Evolutionary conservation across 2,113 vertebrate species (phyloP), one percentile per base, ranked within the genome.

Genomic region (Otocyon megalotis): DNA sequence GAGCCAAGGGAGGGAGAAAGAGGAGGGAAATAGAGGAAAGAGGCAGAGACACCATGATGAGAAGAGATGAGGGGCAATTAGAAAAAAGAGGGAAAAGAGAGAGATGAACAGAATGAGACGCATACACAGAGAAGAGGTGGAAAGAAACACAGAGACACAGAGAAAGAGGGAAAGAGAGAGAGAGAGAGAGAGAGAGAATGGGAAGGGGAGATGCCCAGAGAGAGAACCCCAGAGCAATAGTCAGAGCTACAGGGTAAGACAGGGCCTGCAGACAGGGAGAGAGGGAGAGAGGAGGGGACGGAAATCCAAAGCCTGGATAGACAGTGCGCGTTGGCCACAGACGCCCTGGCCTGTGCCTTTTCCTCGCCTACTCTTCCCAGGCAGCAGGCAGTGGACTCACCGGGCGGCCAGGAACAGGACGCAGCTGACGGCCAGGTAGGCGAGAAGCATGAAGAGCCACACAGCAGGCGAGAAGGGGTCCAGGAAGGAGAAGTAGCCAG

Each of bases 371-470:
- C 56, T 53, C 54, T 48, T n/a, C 76, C 76, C 1, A 1, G 32
- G 77, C 56, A 32, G 50, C 56, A 81, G 82, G 56, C 13, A 20
- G 85, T 3, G 48, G 30, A 84, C 97, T 99, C 98, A 99, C 99
- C 99, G 99, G 97, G 99, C 99, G 0, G 99, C 99, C 54, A 99
- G 98, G 98, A 99, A 99, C 79, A 99, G 99, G 95, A 99, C 99
- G 11, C 99, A 99, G 99, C 99, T 99, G 97, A 99, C 99, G 2
- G 99, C 99, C 88, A 99, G 98, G 98, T 99, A 99, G 43, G 99
- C 99, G 43, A 99, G 97, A 88, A 99, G 99, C 99, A 99, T 99
- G 99, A 99, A 99, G 98, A 99, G 99, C 99, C 99, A 99, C 94
- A 99, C 99, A 0, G 99, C 99, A 3, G 99, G 99, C 19, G 99